phyloP scores from a whole-genome alignment of 2,888 invertebrate species.

The Nasonovia ribisnigri region DNA sequence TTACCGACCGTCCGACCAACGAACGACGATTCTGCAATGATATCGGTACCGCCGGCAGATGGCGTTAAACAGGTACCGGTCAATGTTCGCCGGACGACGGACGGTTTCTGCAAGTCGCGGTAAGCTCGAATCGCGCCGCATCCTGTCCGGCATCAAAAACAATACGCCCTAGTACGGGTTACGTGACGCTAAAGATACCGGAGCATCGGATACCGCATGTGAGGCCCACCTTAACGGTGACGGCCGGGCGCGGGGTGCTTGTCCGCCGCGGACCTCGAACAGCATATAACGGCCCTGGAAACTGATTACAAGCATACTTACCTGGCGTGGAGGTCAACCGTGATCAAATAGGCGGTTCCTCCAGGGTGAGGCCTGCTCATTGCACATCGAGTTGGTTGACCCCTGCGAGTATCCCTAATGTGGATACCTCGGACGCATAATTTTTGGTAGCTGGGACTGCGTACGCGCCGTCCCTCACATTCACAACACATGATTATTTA shows the following conservation, averaged over 20 bases:
- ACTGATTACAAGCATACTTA: constrained; percentile 67
- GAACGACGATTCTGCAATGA: background rate
- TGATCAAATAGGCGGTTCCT: constrained; percentile 81
- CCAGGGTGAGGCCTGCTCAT: constrained; percentile 80
- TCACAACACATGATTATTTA: too few relatives aligned
- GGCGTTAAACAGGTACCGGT: background rate
- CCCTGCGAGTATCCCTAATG: constrained; percentile 76
- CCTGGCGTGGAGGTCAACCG: constrained; percentile 75
- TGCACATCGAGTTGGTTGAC: constrained; percentile 72
- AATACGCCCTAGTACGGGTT: too few relatives aligned
- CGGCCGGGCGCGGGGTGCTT: fast-evolving
- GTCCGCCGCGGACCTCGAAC: background rate
- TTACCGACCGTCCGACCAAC: background rate
- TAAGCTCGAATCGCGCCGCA: too few relatives aligned
- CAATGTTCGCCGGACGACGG: background rate
- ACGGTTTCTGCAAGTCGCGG: background rate
- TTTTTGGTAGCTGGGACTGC: constrained; percentile 66
- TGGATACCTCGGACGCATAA: constrained; percentile 76
- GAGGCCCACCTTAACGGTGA: background rate
- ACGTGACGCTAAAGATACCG: background rate
- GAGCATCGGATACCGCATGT: background rate
- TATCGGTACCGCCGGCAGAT: constrained; percentile 11
- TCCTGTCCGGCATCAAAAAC: background rate
- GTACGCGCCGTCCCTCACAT: constrained; percentile 65
- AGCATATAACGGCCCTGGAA: background rate